Conservation (phyloP, 2,113 vertebrate species). For the Casuarius casuarius region DNA sequence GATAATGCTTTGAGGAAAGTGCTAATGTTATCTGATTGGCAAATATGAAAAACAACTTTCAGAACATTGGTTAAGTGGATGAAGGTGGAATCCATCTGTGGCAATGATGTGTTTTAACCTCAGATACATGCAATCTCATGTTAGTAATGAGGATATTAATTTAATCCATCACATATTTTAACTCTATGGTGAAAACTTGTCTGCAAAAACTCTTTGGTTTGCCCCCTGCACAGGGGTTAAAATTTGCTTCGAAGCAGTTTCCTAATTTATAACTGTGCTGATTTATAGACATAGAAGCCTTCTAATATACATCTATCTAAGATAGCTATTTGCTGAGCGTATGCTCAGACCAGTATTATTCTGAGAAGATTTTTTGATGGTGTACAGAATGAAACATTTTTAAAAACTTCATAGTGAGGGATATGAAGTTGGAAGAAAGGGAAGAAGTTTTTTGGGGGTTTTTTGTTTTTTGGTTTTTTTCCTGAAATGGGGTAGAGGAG, state of each 20-base stretch:
- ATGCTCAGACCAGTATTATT: background rate
- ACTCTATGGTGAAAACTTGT: background rate
- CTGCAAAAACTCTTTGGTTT: background rate
- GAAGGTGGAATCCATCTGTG: background rate
- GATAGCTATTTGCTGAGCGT: background rate
- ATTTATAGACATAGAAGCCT: background rate
- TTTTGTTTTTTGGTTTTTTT: background rate
- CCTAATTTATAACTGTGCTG: background rate
- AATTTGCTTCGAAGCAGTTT: conserved; percentile 2
- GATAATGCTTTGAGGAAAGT: background rate
- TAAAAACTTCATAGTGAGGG: background rate
- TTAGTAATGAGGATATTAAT: background rate
- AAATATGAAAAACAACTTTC: background rate
- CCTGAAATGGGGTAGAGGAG: background rate
- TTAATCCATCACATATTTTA: background rate
- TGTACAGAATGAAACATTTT: background rate
- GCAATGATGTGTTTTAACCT: background rate
- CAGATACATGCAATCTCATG: background rate
- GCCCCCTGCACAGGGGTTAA: background rate
- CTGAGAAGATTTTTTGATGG: background rate
- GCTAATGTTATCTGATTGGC: background rate
- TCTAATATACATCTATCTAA: background rate
- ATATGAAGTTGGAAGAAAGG: background rate
- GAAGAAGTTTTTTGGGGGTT: background rate
- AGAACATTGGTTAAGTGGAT: background rate